phyloP scores from a whole-genome alignment of 2,888 invertebrate species.

The Selenia dentaria region DNA sequence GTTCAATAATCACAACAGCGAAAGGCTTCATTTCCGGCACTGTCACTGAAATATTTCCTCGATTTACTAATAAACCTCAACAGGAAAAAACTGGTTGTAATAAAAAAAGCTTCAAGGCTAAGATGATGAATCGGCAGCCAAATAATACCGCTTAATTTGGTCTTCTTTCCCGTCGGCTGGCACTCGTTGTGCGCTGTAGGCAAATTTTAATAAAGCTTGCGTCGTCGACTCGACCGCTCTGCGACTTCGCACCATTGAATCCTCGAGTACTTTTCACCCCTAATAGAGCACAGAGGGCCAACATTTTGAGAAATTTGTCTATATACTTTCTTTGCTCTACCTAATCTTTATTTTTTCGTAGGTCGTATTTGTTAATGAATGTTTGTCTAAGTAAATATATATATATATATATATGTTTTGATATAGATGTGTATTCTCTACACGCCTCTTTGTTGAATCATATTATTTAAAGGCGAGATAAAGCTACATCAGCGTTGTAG shows the following conservation, averaged over 20 bases:
- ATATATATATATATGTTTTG: too few relatives aligned
- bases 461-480: too few relatives aligned
- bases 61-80: constrained; percentile 16
- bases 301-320: constrained; percentile 44
- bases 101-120: constrained; percentile 32
- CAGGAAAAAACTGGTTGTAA: constrained; percentile 26
- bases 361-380: too few relatives aligned
- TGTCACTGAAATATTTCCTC: constrained; percentile 14
- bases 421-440: too few relatives aligned
- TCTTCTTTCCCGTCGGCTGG: constrained; percentile 61
- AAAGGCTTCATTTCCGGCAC: constrained; percentile 10
- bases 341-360: too few relatives aligned
- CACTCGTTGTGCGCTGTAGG: constrained; percentile 62
- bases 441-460: too few relatives aligned
- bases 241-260: constrained; percentile 69
- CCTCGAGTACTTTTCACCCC: constrained; percentile 62
- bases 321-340: constrained; percentile 28
- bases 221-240: constrained; percentile 53
- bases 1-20: too few relatives aligned
- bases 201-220: constrained; percentile 77
- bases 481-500: background rate
- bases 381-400: too few relatives aligned
- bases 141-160: constrained; percentile 68
- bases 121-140: constrained; percentile 61
- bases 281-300: constrained; percentile 47